Evolutionary conservation across 2,113 vertebrate genomes (phyloP), one percentile per base, ranked within the genome.

Genomic region (Corythoichthys intestinalis): DNA sequence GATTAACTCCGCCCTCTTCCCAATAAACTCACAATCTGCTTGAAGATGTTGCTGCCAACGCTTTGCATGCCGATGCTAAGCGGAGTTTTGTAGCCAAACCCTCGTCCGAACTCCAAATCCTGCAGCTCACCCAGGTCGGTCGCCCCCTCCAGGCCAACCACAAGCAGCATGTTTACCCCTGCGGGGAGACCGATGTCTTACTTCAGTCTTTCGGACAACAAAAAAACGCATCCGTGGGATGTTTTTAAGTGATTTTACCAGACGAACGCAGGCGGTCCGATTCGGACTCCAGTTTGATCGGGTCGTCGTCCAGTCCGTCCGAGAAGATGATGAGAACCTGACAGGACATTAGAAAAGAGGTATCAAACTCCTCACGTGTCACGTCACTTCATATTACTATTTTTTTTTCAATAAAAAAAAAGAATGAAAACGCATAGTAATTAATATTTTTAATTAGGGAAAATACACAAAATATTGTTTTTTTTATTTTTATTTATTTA

Each of bases 291-390:
- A 96, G 88, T 0, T 38, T 73, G 70, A 92, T 82, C 67, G 93
- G 71, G 0, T 87, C 75, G 46, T 89, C 93, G 74, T 96, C 92
- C 34, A 93, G 77, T 35, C 95, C 95, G 20, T 96, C 94, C 1
- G 94, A 94, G 85, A 98, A 95, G 56, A 96, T 90, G 71, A 96
- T 67, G 57, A 95, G 83, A 70, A 95, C 85, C 96, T 97, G 69
- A 11, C 20, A 1, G 44, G 74, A 65, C 41, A 44, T 1, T 1
- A 44, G 41, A 44, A 8, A 44, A 44, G 41, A 44, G 6, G 41
- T 44, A 28, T 28, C 20, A 28, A 28, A 28, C 20, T 28, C 20
- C 20, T 28, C 20, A 28, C 20, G 0, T 28, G 20, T 28, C 20
- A 28, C 20, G 20, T 28, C 20, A 28, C 20, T 28, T 28, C 20